A percentile compares a stretch with the other conserved stretches of the same genome.
phyloP scores from a whole-genome alignment of 1,140 invertebrate species.

The Heliconius eleuchia region DNA sequence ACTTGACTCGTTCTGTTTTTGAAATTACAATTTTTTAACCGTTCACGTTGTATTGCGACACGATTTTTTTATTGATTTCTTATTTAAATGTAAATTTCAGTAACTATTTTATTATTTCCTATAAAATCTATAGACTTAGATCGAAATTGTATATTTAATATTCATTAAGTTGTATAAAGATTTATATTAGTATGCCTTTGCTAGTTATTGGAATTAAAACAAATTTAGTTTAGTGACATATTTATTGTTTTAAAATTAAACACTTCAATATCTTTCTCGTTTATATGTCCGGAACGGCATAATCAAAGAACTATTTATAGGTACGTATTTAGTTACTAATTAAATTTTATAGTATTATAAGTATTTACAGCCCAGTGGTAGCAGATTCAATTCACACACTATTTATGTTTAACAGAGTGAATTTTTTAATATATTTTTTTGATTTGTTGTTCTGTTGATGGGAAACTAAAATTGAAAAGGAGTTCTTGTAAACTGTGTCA shows the following conservation, averaged over 20 bases:
- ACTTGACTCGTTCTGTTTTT: constrained; percentile 58
- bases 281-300: too few relatives aligned
- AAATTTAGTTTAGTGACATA: background rate
- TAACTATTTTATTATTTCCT: constrained; percentile 9
- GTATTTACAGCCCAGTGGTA: background rate
- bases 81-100: constrained; percentile 18
- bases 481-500: background rate
- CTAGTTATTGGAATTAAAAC: background rate
- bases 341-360: too few relatives aligned
- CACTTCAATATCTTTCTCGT: too few relatives aligned
- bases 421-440: too few relatives aligned
- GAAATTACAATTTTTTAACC: constrained; percentile 47
- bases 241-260: background rate
- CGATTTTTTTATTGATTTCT: constrained; percentile 28
- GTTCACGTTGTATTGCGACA: constrained; percentile 30
- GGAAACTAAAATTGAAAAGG: background rate
- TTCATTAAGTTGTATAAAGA: background rate
- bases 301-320: too few relatives aligned
- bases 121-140: background rate
- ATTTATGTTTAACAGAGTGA: too few relatives aligned
- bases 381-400: background rate
- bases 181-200: constrained; percentile 3
- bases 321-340: too few relatives aligned
- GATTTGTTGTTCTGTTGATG: background rate
- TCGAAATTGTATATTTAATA: background rate